Evolutionary conservation across 2,113 vertebrate species (phyloP).

Genomic region (Recurvirostra avosetta): DNA sequence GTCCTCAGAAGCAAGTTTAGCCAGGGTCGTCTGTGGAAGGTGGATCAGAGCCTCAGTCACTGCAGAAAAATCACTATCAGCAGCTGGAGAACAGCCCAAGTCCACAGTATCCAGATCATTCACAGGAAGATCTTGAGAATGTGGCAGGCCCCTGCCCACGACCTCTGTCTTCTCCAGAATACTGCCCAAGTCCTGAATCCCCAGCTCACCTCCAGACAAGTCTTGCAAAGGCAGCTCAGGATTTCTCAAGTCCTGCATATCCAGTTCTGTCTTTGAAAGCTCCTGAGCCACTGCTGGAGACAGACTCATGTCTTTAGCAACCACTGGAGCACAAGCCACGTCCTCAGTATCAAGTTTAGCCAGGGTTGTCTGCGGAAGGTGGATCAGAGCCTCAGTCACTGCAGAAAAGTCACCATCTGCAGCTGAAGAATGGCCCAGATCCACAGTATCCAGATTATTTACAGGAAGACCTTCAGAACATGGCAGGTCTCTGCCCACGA

Average conservation of each 20-base stretch:
- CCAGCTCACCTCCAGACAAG: not conserved
- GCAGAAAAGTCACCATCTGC: not conserved
- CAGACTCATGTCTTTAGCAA: not conserved
- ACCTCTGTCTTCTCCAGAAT: not conserved
- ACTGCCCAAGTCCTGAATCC: not conserved
- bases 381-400: not conserved
- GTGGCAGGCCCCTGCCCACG: not conserved
- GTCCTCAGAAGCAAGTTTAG: not conserved
- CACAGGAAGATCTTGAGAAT: not conserved
- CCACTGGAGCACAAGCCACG: not conserved
- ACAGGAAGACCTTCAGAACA: not conserved
- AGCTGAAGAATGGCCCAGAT: not conserved
- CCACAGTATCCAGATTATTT: not conserved
- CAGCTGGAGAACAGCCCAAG: not conserved
- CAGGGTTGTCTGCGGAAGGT: not conserved
- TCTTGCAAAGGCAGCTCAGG: not conserved
- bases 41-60: not conserved
- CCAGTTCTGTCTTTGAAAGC: not conserved
- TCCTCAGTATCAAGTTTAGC: not conserved
- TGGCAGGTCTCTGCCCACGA: not conserved
- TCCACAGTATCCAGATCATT: not conserved
- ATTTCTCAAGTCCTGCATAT: not conserved
- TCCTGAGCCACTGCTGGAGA: not conserved
- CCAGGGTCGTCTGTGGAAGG: accelerated
- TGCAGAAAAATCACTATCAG: not conserved